Conservation (phyloP, 1,140 invertebrate genomes). For the Physella acuta region DNA sequence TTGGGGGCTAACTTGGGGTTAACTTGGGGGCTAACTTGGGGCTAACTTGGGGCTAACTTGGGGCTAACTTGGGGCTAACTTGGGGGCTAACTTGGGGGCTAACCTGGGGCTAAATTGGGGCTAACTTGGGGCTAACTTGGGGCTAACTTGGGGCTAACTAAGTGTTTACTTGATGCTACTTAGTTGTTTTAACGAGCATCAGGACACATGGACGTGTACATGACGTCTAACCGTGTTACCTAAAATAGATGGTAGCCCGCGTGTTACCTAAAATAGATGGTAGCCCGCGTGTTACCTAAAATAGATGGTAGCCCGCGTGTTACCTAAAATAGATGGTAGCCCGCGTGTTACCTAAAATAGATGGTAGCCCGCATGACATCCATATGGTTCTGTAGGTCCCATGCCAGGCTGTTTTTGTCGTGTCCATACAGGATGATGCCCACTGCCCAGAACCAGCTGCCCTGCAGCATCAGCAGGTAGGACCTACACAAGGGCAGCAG, state of each 20-base stretch:
- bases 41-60: too few species aligned
- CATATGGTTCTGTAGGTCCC: slow-evolving; percentile 59
- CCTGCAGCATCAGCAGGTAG: slow-evolving; percentile 61
- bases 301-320: slow-evolving; percentile 62
- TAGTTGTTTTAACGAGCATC: background rate
- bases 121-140: too few species aligned
- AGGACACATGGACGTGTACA: background rate
- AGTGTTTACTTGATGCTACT: too few species aligned
- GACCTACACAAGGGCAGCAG: slow-evolving; percentile 20
- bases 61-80: too few species aligned
- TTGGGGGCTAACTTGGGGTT: too few species aligned
- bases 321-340: slow-evolving; percentile 37
- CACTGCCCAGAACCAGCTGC: slow-evolving; percentile 64
- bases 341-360: slow-evolving; percentile 46
- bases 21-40: too few species aligned
- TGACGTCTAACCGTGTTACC: background rate
- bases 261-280: background rate
- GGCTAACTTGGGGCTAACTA: too few species aligned
- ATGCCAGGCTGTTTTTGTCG: slow-evolving; percentile 43
- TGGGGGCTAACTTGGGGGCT: too few species aligned
- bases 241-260: background rate
- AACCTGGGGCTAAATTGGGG: too few species aligned
- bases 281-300: slow-evolving; percentile 38
- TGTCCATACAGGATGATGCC: slow-evolving; percentile 65
- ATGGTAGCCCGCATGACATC: slow-evolving; percentile 63